phyloP scores from a whole-genome alignment of 2,797 vertebrate genomes.

The Sebastes cheni region DNA sequence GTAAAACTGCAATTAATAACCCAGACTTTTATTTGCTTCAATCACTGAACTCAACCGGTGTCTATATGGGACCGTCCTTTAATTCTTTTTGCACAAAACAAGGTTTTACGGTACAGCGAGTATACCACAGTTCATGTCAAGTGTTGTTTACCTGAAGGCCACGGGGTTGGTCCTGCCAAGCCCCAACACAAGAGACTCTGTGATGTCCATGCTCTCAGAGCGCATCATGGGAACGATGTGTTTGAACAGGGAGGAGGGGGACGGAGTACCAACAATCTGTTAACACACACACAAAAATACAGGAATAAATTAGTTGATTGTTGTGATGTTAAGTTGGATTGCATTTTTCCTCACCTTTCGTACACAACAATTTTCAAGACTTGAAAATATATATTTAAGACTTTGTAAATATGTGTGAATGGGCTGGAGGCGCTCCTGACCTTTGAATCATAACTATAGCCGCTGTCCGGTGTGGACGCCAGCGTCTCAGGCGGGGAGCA shows the following conservation, averaged over 20 bases:
- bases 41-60: too few relatives aligned
- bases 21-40: too few relatives aligned
- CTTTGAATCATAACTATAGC: constrained; percentile 97
- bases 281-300: constrained; percentile 21
- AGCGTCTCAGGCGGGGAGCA: constrained; percentile 98
- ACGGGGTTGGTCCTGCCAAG: constrained; percentile 99
- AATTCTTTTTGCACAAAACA: too few relatives aligned
- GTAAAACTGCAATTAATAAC: too few relatives aligned
- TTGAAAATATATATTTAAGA: background rate
- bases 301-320: background rate
- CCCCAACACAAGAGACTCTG: constrained; percentile 97
- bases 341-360: background rate
- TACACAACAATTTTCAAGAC: background rate
- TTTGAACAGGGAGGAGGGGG: constrained; percentile 97
- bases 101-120: too few relatives aligned
- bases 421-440: constrained; percentile 74
- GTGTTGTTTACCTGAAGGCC: constrained; percentile 90
- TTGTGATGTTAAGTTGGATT: background rate
- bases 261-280: constrained; percentile 96
- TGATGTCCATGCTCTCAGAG: constrained; percentile 99
- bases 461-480: constrained; percentile 98
- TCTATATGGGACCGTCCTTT: too few relatives aligned
- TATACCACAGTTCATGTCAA: too few relatives aligned
- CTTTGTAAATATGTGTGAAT: background rate
- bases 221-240: constrained; percentile 99